These are phyloP conservation scores for Trichonephila clavipes DNA, from an alignment of 1,140 invertebrate genomes.

Conservation along the genomic window DNA sequence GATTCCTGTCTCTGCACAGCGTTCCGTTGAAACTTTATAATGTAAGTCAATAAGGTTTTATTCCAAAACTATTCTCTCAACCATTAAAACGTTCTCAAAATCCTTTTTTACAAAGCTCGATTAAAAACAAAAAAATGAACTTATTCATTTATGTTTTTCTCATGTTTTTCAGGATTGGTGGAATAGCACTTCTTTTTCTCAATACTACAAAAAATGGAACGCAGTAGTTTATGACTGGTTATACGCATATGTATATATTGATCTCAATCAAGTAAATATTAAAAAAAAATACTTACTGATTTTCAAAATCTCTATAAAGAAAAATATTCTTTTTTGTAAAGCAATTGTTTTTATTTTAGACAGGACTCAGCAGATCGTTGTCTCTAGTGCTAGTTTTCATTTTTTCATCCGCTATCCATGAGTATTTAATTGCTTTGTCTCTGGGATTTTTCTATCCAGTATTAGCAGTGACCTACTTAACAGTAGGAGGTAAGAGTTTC, in stretches of 20 bases:
- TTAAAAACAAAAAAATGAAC: neutral
- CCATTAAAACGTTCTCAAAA: too few relatives aligned
- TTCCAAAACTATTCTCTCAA: too few relatives aligned
- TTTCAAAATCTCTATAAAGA: neutral
- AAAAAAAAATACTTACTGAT: neutral
- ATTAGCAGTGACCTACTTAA: constrained; percentile 81
- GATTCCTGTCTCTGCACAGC: too few relatives aligned
- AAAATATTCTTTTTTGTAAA: neutral
- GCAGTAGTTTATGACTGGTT: constrained; percentile 96
- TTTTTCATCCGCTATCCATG: constrained; percentile 82
- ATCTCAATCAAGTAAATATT: constrained; percentile 85
- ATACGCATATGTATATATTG: constrained; percentile 94
- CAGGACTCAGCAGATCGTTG: neutral
- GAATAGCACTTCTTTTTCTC: constrained; percentile 90
- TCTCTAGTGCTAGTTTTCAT: constrained; percentile 81
- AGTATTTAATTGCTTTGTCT: constrained; percentile 81
- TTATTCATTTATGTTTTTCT: neutral
- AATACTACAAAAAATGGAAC: constrained; percentile 96
- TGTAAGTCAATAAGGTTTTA: too few relatives aligned
- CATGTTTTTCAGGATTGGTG: constrained; percentile 95
- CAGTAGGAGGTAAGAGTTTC: constrained; percentile 81
- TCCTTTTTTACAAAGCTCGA: too few relatives aligned
- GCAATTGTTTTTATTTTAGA: constrained; percentile 12
- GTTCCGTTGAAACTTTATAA: too few relatives aligned
- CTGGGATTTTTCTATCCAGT: constrained; percentile 82